These are phyloP conservation scores for Periophthalmus magnuspinnatus DNA, from an alignment of 2,797 vertebrate genomes.

Conservation along the genomic window DNA sequence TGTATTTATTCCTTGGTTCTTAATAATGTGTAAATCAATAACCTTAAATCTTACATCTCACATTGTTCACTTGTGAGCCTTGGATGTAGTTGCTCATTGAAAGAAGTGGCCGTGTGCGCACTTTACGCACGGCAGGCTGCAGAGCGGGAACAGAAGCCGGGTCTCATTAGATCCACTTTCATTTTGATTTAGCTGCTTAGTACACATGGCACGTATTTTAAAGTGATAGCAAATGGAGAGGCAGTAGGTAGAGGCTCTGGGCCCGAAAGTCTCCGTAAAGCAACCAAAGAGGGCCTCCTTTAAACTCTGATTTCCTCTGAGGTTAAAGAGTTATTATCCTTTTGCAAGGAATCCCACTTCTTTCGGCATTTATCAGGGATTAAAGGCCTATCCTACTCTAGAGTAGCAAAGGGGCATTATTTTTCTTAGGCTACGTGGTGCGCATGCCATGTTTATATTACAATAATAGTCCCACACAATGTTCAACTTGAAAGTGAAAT, in stretches of 20 bases:
- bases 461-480: not conserved
- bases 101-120: slow-evolving; percentile 16
- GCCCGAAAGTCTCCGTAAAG: slow-evolving; percentile 50
- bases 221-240: slow-evolving; percentile 58
- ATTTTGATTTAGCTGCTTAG: slow-evolving; percentile 44
- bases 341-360: slow-evolving; percentile 47
- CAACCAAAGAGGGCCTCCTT: slow-evolving; percentile 54
- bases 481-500: not conserved
- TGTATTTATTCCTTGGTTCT: not conserved
- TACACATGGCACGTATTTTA: slow-evolving; percentile 57
- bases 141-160: slow-evolving; percentile 25
- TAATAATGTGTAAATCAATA: slow-evolving; percentile 21
- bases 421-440: slow-evolving; percentile 19
- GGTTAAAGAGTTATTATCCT: slow-evolving; percentile 63
- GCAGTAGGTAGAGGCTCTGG: slow-evolving; percentile 54
- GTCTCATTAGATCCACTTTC: slow-evolving; percentile 37
- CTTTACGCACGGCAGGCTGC: slow-evolving; percentile 50
- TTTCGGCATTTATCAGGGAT: slow-evolving; percentile 40
- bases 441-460: slow-evolving; percentile 4
- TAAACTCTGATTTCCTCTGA: slow-evolving; percentile 67
- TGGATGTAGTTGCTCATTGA: slow-evolving; percentile 26
- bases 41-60: not conserved
- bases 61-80: slow-evolving; percentile 1
- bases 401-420: slow-evolving; percentile 29
- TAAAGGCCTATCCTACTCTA: slow-evolving; percentile 41